These are phyloP conservation scores for Silurus aristotelis DNA, from an alignment of 2,797 vertebrate species.

Conservation along the genomic window DNA sequence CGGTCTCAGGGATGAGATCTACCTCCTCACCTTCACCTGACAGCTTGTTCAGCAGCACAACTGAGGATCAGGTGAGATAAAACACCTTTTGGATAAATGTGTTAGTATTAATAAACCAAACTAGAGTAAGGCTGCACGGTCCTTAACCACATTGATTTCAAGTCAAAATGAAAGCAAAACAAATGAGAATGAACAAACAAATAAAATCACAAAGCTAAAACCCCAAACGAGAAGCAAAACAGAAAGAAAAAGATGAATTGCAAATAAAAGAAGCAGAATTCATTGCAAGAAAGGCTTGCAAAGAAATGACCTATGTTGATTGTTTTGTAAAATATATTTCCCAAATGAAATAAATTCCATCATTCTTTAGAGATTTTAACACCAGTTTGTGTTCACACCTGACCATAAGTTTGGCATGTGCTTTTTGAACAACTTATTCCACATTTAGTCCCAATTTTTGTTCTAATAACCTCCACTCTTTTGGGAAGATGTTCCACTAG, in stretches of 20 bases:
- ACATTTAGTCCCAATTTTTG: too few species aligned
- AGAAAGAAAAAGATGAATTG: neutral
- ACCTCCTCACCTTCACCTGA: slow-evolving; percentile 70
- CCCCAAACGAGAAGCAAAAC: neutral
- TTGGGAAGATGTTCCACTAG: too few species aligned
- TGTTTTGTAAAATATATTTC: neutral
- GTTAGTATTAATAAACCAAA: neutral
- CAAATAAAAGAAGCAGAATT: neutral
- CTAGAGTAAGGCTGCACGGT: neutral
- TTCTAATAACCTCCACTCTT: too few species aligned
- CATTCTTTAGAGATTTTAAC: neutral
- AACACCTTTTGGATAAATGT: neutral
- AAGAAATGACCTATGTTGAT: neutral
- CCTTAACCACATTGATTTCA: neutral
- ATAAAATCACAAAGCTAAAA: neutral
- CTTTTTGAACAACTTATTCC: too few species aligned
- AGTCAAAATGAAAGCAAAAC: neutral
- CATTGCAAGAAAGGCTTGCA: neutral
- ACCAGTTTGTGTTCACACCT: too few species aligned
- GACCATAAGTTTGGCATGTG: too few species aligned
- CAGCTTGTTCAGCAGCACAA: slow-evolving; percentile 70
- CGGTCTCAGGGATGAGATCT: slow-evolving; percentile 60
- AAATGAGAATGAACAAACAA: neutral
- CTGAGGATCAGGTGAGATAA: slow-evolving; percentile 80
- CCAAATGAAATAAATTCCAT: neutral